A percentile compares a stretch with the other conserved stretches of the same genome.
Evolutionary conservation across 2,113 vertebrate genomes (phyloP).

Genomic region (Butorides virescens): DNA sequence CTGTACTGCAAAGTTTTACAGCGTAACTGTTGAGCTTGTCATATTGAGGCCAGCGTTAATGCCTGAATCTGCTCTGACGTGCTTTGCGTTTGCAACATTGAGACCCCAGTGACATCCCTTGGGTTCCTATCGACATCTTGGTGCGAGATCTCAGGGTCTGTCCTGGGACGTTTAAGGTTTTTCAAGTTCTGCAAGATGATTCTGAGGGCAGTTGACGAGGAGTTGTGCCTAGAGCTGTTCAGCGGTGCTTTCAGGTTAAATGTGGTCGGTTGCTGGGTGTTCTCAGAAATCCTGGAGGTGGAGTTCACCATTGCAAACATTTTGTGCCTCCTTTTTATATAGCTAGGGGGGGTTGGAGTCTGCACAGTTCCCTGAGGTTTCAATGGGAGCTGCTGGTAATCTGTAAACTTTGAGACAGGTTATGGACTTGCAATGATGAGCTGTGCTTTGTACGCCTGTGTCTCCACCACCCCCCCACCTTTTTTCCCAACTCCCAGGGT

Average conservation of each 20-base stretch:
- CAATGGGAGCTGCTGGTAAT: neutral
- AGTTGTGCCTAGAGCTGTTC: neutral
- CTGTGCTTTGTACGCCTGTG: neutral
- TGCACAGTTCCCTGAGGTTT: neutral
- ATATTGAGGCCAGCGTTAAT: neutral
- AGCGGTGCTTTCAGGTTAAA: neutral
- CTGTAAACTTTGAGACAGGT: neutral
- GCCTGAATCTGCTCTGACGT: neutral
- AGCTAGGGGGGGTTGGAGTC: neutral
- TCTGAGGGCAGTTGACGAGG: neutral
- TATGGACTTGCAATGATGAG: neutral
- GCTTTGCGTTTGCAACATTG: neutral
- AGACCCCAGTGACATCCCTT: neutral
- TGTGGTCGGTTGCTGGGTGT: neutral
- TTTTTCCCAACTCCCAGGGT: conserved; percentile 74
- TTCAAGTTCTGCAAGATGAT: neutral
- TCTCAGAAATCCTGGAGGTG: neutral
- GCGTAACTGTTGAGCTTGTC: neutral
- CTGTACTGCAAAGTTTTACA: neutral
- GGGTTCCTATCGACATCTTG: fast-evolving
- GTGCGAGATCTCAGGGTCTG: neutral
- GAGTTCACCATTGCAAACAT: neutral
- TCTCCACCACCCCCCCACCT: neutral
- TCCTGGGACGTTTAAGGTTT: neutral
- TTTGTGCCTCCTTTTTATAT: neutral